Evolutionary conservation across 1,140 invertebrate species (phyloP).

Genomic region (Samia ricini): DNA sequence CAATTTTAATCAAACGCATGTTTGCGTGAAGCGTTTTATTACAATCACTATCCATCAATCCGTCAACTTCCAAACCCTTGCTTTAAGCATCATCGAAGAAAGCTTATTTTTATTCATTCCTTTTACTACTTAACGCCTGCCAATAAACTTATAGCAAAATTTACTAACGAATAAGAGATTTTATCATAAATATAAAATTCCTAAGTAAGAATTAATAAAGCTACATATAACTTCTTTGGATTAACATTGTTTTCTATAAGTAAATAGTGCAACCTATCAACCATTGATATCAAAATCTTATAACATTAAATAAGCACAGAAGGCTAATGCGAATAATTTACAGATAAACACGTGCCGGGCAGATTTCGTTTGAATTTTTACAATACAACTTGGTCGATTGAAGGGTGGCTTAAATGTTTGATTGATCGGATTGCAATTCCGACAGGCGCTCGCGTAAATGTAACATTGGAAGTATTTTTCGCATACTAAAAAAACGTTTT

Average conservation of each 20-base stretch:
- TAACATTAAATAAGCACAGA: too few species aligned
- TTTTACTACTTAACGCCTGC: conserved; percentile 2
- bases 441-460: not conserved
- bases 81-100: conserved; percentile 24
- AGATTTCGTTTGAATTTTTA: conserved; percentile 38
- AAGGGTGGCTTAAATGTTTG: conserved; percentile 39
- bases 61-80: conserved; percentile 33
- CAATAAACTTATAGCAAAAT: not conserved
- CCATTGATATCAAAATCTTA: too few species aligned
- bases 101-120: conserved; percentile 9
- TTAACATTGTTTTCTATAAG: too few species aligned
- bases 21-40: conserved; percentile 38
- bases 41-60: conserved; percentile 42
- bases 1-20: conserved; percentile 33
- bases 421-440: conserved; percentile 39
- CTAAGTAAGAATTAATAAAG: too few species aligned
- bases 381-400: conserved; percentile 22
- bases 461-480: not conserved
- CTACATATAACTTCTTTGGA: too few species aligned
- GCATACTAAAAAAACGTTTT: not conserved
- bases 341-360: conserved; percentile 32
- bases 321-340: conserved; percentile 25
- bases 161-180: too few species aligned
- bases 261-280: too few species aligned
- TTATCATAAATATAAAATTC: too few species aligned